Percentiles rank a stretch among this genome's conserved stretches.
Evolutionary conservation across 2,888 invertebrate species (phyloP).

Genomic region (Itoplectis maculator): DNA sequence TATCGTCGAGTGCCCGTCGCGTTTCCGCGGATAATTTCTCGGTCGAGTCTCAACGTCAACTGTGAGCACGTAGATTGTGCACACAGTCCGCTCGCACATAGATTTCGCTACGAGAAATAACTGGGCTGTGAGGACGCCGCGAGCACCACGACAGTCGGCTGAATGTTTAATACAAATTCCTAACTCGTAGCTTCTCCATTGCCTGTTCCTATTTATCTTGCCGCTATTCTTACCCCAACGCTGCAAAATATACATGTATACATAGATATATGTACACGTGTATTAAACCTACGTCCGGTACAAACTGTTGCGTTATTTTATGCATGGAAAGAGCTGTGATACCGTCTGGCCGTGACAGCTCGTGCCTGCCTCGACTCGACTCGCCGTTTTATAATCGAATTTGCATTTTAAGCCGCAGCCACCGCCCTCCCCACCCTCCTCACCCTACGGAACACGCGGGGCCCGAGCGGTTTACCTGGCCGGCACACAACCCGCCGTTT

Average conservation of each 20-base stretch:
- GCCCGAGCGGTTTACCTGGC: neutral
- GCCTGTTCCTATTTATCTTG: conserved; percentile 42
- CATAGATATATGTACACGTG: neutral
- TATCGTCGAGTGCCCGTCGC: no score
- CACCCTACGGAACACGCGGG: neutral
- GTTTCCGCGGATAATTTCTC: neutral
- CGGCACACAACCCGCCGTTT: conserved; percentile 25
- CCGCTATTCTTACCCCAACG: conserved; percentile 34
- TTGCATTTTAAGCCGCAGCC: conserved; percentile 74
- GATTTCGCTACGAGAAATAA: no score
- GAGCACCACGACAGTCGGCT: neutral
- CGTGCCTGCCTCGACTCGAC: conserved; percentile 52
- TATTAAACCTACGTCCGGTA: conserved; percentile 53
- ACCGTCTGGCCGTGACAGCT: conserved; percentile 66
- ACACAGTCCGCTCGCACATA: no score
- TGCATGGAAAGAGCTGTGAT: conserved; percentile 66
- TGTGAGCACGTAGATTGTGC: no score
- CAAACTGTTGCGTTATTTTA: conserved; percentile 69
- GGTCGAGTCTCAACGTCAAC: no score
- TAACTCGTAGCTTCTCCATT: conserved; percentile 27
- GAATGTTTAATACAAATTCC: conserved; percentile 39
- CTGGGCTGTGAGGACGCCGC: neutral
- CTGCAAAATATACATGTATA: conserved; percentile 17
- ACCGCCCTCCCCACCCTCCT: conserved; percentile 28
- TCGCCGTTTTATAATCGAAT: conserved; percentile 72